Conservation (phyloP, 2,113 vertebrate genomes). For the Laticauda colubrina region DNA sequence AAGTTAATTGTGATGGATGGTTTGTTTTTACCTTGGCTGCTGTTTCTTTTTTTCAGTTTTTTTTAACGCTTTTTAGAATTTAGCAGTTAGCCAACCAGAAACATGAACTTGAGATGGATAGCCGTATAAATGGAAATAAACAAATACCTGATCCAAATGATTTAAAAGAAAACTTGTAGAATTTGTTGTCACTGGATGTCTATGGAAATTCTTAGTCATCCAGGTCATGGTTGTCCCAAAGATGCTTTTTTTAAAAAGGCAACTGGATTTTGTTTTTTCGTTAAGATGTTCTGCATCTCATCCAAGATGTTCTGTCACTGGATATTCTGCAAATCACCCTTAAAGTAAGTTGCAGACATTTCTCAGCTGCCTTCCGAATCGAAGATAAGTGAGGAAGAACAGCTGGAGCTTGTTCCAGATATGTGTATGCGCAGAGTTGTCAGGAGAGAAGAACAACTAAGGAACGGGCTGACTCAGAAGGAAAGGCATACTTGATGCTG, state of each 20-base stretch:
- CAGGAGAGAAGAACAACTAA: no score
- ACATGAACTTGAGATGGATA: background rate
- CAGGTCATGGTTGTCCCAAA: background rate
- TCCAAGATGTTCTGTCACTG: background rate
- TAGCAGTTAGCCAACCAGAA: background rate
- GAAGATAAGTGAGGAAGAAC: no score
- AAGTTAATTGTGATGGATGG: background rate
- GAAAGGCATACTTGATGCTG: no score
- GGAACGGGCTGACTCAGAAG: no score
- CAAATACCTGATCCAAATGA: background rate
- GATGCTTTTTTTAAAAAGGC: background rate
- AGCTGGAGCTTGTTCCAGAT: no score
- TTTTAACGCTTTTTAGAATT: background rate
- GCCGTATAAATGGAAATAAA: background rate
- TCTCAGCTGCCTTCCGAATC: no score
- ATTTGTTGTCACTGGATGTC: background rate
- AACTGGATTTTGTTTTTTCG: background rate
- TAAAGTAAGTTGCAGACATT: background rate
- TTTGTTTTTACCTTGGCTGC: background rate
- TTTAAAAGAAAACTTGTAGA: background rate
- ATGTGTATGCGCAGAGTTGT: no score
- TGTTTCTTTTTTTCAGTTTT: background rate
- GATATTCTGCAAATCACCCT: background rate
- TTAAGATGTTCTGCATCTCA: background rate
- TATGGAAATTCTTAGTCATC: background rate